phyloP scores from a whole-genome alignment of 2,113 vertebrate species.

The Piliocolobus tephrosceles region DNA sequence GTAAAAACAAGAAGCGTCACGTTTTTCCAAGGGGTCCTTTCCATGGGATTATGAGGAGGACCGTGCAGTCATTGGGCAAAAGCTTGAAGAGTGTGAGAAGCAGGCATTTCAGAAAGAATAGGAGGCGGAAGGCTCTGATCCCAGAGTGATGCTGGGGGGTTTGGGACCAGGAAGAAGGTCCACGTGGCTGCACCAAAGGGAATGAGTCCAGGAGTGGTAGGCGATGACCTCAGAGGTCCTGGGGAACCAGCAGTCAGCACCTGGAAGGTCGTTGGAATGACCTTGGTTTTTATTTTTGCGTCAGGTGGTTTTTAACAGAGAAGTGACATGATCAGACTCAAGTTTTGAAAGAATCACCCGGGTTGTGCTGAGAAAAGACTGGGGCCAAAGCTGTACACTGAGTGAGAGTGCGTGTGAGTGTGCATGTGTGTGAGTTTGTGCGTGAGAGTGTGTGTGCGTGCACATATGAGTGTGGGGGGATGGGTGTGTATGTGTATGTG shows the following conservation, averaged over 20 bases:
- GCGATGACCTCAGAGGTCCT: accelerated
- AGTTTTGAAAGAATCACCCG: not conserved
- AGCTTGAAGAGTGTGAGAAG: not conserved
- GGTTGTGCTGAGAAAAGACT: not conserved
- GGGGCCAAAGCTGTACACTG: not conserved
- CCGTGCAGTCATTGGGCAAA: not conserved
- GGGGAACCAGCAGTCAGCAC: not conserved
- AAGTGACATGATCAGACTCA: not conserved
- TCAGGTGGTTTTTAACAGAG: not conserved
- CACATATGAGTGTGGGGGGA: not conserved
- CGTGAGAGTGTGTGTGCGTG: not conserved
- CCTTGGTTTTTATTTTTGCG: accelerated
- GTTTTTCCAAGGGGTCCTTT: not conserved
- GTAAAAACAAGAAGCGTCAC: accelerated
- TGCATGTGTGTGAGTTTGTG: too few species aligned
- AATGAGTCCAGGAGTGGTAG: accelerated
- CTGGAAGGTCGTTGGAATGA: accelerated
- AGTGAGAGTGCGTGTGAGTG: not conserved
- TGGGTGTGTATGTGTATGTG: not conserved
- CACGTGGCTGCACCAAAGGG: accelerated
- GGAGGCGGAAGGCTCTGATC: not conserved
- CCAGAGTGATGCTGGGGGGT: accelerated
- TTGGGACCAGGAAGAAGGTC: not conserved
- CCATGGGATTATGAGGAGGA: not conserved
- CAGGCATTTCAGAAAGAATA: not conserved